phyloP scores from a whole-genome alignment of 1,140 invertebrate species.

The Pachypsylla venusta region DNA sequence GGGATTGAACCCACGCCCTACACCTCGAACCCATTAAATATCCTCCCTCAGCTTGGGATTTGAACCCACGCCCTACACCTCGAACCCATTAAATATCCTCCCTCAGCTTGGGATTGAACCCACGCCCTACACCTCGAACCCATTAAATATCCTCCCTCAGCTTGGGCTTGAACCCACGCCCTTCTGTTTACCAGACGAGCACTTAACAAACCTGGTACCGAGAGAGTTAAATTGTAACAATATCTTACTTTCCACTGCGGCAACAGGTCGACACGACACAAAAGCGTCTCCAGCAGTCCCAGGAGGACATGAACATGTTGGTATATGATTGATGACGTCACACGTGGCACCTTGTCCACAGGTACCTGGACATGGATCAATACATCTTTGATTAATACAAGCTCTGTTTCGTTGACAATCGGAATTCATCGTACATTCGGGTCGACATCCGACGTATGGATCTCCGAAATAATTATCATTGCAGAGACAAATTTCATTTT shows the following conservation, averaged over 20 bases:
- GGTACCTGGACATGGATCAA: conserved; percentile 59
- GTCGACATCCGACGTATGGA: conserved; percentile 48
- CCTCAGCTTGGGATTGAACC: too few relatives aligned
- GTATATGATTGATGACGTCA: conserved; percentile 50
- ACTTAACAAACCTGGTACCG: neutral
- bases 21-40: too few relatives aligned
- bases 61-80: too few relatives aligned
- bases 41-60: too few relatives aligned
- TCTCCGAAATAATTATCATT: conserved; percentile 56
- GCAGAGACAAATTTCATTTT: conserved; percentile 57
- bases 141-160: too few relatives aligned
- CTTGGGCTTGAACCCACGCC: too few relatives aligned
- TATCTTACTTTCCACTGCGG: neutral
- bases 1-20: too few relatives aligned
- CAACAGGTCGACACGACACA: conserved; percentile 38
- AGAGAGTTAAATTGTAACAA: conserved; percentile 6
- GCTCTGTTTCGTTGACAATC: conserved; percentile 61
- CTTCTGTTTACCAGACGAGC: too few relatives aligned
- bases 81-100: too few relatives aligned
- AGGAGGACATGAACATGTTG: conserved; percentile 47
- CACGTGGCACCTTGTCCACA: conserved; percentile 62
- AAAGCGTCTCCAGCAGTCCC: conserved; percentile 66
- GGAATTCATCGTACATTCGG: conserved; percentile 68
- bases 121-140: neutral
- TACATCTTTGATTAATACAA: conserved; percentile 60